Conservation (phyloP, 2,113 vertebrate species). For the Grammomys dolichurus region DNA sequence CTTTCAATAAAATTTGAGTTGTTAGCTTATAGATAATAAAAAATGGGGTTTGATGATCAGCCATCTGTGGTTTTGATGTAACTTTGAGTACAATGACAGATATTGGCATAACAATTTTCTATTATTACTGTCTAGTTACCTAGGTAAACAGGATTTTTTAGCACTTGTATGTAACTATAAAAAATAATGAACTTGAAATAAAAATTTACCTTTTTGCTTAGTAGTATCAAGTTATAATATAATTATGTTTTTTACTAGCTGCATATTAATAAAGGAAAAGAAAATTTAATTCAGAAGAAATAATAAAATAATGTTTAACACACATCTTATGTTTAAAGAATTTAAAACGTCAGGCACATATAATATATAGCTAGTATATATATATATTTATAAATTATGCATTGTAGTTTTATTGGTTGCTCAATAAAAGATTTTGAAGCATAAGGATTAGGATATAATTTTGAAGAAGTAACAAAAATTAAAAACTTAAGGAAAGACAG, state of each 20-base stretch:
- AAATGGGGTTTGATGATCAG: background rate
- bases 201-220: slow-evolving; percentile 34
- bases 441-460: slow-evolving; percentile 38
- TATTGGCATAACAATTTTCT: background rate
- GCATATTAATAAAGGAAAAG: background rate
- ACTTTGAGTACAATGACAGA: background rate
- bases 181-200: slow-evolving; percentile 50
- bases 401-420: background rate
- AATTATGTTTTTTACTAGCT: slow-evolving; percentile 20
- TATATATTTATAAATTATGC: background rate
- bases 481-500: background rate
- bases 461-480: slow-evolving; percentile 26
- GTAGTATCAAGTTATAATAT: slow-evolving; percentile 14
- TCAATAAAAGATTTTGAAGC: slow-evolving; percentile 9
- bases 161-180: background rate
- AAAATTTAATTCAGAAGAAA: slow-evolving; percentile 38
- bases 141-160: slow-evolving; percentile 35
- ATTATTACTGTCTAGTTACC: slow-evolving; percentile 31
- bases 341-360: background rate
- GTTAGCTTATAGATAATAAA: slow-evolving; percentile 21
- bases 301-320: background rate
- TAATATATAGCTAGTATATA: background rate
- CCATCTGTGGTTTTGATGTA: slow-evolving; percentile 7
- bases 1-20: slow-evolving; percentile 47
- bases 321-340: background rate